A percentile compares a stretch with the other conserved stretches of the same genome.
These are phyloP conservation scores for Setipinna tenuifilis DNA, from an alignment of 2,797 vertebrate species.

Conservation along the genomic window DNA sequence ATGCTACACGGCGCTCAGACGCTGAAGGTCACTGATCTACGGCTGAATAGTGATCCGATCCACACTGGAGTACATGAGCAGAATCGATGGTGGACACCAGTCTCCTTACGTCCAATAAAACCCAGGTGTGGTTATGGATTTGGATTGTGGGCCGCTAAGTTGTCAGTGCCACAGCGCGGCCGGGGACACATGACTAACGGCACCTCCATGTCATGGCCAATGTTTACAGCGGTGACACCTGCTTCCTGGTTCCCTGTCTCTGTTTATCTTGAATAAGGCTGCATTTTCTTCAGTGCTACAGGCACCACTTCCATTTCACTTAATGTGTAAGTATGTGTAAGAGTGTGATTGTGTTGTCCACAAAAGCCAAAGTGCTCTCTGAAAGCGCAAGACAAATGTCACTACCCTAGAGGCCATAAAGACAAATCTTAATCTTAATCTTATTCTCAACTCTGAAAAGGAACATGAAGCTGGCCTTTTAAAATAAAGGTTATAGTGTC, in stretches of 20 bases:
- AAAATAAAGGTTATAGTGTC: no score
- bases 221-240: neutral
- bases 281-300: neutral
- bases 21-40: constrained; percentile 1
- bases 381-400: no score
- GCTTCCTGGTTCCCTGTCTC: neutral
- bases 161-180: neutral
- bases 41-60: constrained; percentile 2
- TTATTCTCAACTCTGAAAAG: no score
- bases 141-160: neutral
- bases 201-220: neutral
- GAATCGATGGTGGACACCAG: neutral
- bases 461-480: no score
- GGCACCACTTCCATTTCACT: neutral
- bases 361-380: no score
- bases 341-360: no score
- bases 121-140: neutral
- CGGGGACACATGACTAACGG: neutral
- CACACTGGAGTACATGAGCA: neutral
- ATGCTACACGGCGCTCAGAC: neutral
- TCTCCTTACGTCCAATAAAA: neutral
- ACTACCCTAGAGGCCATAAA: no score
- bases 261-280: no score
- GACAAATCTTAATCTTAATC: no score
- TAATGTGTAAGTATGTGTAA: no score